Evolutionary conservation across 1,140 invertebrate genomes (phyloP).

Genomic region (Lepidurus packardi): DNA sequence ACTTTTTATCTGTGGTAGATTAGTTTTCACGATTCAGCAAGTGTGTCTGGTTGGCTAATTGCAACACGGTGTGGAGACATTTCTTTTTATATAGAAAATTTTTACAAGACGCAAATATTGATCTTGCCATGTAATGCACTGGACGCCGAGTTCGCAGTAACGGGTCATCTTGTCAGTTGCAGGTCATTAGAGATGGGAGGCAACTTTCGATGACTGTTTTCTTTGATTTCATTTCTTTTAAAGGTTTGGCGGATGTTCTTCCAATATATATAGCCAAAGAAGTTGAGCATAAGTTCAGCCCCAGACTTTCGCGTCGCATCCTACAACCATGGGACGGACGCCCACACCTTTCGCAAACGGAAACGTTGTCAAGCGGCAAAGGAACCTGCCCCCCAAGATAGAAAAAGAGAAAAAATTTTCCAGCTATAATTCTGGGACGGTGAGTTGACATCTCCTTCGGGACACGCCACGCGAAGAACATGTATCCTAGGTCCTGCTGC

Average conservation of each 20-base stretch:
- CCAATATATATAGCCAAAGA: background rate
- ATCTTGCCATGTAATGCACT: conserved; percentile 5
- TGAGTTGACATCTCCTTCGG: background rate
- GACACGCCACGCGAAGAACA: too few relatives aligned
- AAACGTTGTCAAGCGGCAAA: background rate
- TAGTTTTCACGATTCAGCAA: background rate
- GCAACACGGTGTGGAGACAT: background rate
- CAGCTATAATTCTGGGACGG: background rate
- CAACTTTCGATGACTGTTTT: background rate
- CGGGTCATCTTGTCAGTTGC: conserved; percentile 5
- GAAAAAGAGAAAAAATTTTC: background rate
- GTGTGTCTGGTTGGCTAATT: background rate
- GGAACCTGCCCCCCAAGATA: too few relatives aligned
- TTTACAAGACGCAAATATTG: background rate
- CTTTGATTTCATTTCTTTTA: background rate
- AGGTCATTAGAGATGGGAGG: background rate
- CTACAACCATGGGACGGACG: background rate
- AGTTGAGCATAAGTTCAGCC: background rate
- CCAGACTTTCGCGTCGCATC: background rate
- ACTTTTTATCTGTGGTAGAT: background rate
- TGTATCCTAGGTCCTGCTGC: too few relatives aligned
- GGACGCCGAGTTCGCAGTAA: conserved; percentile 13
- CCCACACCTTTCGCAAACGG: conserved; percentile 4
- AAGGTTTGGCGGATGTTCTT: background rate
- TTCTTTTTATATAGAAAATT: background rate